These are phyloP conservation scores for Nicator chloris DNA, from an alignment of 2,113 vertebrate species.

Conservation along the genomic window DNA sequence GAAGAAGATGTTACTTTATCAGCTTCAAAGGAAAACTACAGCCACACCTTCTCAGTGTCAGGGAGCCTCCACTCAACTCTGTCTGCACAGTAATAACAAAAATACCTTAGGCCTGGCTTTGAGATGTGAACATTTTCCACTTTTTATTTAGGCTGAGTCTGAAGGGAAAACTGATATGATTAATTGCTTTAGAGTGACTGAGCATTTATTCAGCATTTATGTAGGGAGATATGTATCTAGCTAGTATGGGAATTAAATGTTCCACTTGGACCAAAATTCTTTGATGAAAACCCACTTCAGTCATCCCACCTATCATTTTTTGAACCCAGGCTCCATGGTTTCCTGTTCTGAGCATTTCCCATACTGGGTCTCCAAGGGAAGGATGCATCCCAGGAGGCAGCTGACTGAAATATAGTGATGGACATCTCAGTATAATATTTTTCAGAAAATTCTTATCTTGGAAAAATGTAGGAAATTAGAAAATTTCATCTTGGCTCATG, in stretches of 20 bases:
- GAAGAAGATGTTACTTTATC: neutral
- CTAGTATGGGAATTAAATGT: neutral
- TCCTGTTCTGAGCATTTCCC: neutral
- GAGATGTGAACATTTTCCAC: neutral
- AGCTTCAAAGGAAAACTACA: neutral
- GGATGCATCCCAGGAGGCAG: neutral
- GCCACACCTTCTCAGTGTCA: neutral
- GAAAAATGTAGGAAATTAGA: neutral
- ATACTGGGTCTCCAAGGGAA: neutral
- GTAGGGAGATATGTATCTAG: neutral
- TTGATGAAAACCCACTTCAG: neutral
- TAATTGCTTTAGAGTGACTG: neutral
- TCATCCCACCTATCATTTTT: neutral
- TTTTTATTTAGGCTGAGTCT: neutral
- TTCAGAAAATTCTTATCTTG: neutral
- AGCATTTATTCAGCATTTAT: neutral
- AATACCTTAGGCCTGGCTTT: neutral
- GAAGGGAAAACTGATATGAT: neutral
- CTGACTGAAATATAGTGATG: neutral
- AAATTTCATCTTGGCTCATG: neutral
- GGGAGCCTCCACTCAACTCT: neutral
- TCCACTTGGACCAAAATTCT: neutral
- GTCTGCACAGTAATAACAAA: neutral
- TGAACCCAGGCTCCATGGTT: neutral
- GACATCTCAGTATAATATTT: neutral